Evolutionary conservation across 37 sponge, comb jelly and placozoan species (phyloP).

Genomic region (Hexactinellida sp.): DNA sequence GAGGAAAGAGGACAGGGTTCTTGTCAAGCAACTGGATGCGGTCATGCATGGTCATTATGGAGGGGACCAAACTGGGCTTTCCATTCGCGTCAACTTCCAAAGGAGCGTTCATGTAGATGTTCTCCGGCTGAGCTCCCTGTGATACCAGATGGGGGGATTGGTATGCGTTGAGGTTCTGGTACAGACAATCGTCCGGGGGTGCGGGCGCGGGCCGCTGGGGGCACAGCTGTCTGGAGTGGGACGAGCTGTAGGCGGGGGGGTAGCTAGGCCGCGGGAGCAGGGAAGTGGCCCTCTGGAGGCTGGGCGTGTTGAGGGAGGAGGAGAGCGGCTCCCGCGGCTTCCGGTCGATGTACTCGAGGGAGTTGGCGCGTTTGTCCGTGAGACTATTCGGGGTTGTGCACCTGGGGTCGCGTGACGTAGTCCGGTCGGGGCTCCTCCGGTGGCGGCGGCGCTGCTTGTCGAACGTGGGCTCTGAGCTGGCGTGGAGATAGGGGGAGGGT

Average conservation of each 20-base stretch:
- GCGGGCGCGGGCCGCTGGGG: background rate
- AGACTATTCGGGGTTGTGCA: background rate
- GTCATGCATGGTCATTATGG: conserved; percentile 4
- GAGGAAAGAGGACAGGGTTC: background rate
- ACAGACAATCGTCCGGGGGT: background rate
- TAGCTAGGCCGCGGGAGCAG: background rate
- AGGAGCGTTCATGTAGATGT: background rate
- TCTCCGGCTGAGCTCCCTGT: background rate
- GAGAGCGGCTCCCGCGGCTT: background rate
- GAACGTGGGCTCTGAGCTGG: background rate
- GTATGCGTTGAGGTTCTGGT: background rate
- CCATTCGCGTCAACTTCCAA: background rate
- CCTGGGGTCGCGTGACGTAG: background rate
- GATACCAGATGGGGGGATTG: background rate
- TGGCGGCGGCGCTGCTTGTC: background rate
- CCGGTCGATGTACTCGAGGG: background rate
- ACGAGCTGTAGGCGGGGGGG: background rate
- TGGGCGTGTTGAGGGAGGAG: background rate
- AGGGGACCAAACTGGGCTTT: background rate
- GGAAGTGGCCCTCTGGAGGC: background rate
- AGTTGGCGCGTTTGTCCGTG: background rate
- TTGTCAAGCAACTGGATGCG: background rate
- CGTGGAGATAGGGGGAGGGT: background rate
- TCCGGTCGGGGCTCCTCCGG: background rate
- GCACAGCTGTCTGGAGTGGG: background rate